phyloP scores from a whole-genome alignment of 1,140 invertebrate genomes.

The Hypsibius dujardini region DNA sequence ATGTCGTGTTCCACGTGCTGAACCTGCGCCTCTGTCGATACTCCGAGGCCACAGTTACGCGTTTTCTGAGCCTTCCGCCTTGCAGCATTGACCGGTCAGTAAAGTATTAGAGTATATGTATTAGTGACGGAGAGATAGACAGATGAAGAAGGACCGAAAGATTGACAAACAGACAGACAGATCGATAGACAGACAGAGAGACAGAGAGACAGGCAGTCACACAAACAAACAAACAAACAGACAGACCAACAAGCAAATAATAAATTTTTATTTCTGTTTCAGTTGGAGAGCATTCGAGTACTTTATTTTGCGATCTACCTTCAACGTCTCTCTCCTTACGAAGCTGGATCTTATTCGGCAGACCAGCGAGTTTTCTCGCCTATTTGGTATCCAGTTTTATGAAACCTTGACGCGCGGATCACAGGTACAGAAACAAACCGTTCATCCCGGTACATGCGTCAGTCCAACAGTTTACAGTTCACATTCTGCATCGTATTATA shows the following conservation, averaged over 20 bases:
- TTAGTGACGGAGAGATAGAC: background rate
- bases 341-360: constrained; percentile 74
- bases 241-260: background rate
- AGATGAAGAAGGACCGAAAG: too few relatives aligned
- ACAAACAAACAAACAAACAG: too few relatives aligned
- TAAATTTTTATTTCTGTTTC: constrained; percentile 21
- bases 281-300: constrained; percentile 42
- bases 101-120: background rate
- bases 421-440: constrained; percentile 40
- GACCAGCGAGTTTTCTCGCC: constrained; percentile 76
- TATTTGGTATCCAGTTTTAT: constrained; percentile 95
- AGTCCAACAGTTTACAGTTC: background rate
- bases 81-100: constrained; percentile 16
- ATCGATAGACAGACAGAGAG: too few relatives aligned
- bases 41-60: constrained; percentile 46
- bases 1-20: constrained; percentile 66
- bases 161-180: too few relatives aligned
- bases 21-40: constrained; percentile 59
- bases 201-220: too few relatives aligned
- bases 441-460: too few relatives aligned
- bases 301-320: constrained; percentile 51
- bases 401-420: constrained; percentile 87
- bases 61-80: constrained; percentile 53
- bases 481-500: constrained; percentile 11
- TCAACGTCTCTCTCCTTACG: constrained; percentile 57